A percentile compares a stretch with the other conserved stretches of the same genome.
phyloP scores from a whole-genome alignment of 1,140 invertebrate genomes.

The Hypsibius dujardini region DNA sequence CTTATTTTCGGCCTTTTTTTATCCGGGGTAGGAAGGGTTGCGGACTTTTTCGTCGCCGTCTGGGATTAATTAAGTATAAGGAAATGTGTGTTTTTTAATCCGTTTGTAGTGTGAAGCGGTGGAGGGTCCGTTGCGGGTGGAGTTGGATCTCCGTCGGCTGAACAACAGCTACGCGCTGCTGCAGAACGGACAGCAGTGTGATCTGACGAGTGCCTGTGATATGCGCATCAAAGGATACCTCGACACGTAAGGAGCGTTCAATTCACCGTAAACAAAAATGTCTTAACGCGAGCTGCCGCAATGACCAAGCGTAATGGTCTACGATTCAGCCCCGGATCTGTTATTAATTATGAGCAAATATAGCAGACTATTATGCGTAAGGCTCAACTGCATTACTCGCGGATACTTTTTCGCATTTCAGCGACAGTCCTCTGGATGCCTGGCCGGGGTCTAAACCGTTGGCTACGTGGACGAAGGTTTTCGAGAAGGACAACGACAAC shows the following conservation, averaged over 20 bases:
- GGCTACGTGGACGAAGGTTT: not conserved
- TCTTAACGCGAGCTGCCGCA: too few relatives aligned
- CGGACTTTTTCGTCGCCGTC: not conserved
- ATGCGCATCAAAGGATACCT: not conserved
- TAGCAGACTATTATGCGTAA: too few relatives aligned
- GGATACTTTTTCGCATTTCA: not conserved
- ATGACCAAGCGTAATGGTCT: too few relatives aligned
- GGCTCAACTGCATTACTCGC: not conserved
- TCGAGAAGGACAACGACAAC: constrained; percentile 14
- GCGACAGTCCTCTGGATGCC: not conserved
- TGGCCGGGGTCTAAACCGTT: not conserved
- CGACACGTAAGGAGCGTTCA: not conserved
- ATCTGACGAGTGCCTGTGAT: constrained; percentile 10
- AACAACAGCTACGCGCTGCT: constrained; percentile 6
- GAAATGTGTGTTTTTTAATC: too few relatives aligned
- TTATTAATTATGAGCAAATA: too few relatives aligned
- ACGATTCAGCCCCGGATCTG: too few relatives aligned
- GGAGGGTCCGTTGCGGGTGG: not conserved
- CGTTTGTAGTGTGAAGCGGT: not conserved
- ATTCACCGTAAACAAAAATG: not conserved
- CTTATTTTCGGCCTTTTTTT: not conserved
- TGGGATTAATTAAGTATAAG: too few relatives aligned
- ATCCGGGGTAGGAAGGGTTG: not conserved
- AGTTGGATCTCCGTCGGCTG: constrained; percentile 6
- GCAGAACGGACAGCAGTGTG: not conserved